Base-by-base conservation (phyloP, 2,888 invertebrate species). In the Pyralis farinalis region DNA sequence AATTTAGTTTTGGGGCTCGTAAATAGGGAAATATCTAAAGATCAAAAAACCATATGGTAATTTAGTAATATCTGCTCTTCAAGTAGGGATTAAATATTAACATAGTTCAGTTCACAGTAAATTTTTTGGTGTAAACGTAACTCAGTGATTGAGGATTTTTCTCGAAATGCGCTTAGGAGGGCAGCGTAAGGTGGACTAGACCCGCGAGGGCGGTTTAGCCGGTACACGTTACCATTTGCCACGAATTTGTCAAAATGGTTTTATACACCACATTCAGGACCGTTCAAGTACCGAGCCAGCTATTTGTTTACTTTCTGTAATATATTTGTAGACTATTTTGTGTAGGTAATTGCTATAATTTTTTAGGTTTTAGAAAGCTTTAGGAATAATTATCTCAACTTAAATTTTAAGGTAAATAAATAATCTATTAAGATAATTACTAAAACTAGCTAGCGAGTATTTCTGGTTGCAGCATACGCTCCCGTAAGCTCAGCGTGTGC, bases 171-270 rank as follows among this genome's bases (percentile, higher is more conserved):
- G 25, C 25, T 25, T 25, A 25, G 25, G 25, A 1, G 3, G 25
- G 25, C 5, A 3, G n/a, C 3, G 16, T 4, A 4, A 4, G 16
- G 16, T 16, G 1, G 3, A 25, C 25, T 25, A 25, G 25, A 25
- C 25, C 25, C 25, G 31, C 34, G 62, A 54, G 61, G 47, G 43
- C 44, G 43, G 47, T 49, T 50, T 46, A 46, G 34, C 42, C 42
- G 34, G 40, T 39, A 34, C 43, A 34, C 38, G 46, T 34, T 42
- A 34, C 44, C 42, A 35, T 46, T 43, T 43, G 47, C 43, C 51
- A 47, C 48, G 44, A 44, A 52, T 53, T 49, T 36, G 42, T 42
- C 40, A 53, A 61, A 62, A 64, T 59, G 59, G 59, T 57, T 60
- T 60, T 55, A 55, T 61, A 62, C 55, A 51, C 47, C 45, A 47